Conservation (phyloP, 2,888 invertebrate species). For the Carabus problematicus region DNA sequence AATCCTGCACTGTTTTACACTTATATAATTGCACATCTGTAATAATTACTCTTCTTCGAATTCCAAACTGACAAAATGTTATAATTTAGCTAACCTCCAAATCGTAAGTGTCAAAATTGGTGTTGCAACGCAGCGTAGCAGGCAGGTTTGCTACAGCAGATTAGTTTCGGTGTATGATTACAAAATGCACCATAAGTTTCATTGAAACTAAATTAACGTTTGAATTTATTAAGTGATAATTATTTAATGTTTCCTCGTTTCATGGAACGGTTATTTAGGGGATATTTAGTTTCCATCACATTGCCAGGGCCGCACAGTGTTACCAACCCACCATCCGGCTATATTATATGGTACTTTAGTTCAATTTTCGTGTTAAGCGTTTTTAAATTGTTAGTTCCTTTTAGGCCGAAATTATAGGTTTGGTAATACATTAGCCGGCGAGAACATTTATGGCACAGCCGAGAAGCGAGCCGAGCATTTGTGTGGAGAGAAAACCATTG, state of each 20-base stretch:
- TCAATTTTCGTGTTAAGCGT: constrained; percentile 42
- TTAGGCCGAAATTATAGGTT: constrained; percentile 39
- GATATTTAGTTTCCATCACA: constrained; percentile 29
- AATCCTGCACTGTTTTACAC: too few relatives aligned
- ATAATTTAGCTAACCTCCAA: too few relatives aligned
- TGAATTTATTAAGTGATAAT: constrained; percentile 39
- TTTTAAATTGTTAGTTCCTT: constrained; percentile 43
- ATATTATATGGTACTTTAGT: constrained; percentile 41
- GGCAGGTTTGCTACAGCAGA: too few relatives aligned
- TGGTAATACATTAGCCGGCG: constrained; percentile 34
- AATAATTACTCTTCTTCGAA: too few relatives aligned
- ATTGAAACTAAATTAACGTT: too few relatives aligned
- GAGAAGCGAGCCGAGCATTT: neutral
- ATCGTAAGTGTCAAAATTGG: too few relatives aligned
- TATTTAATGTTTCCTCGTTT: constrained; percentile 25
- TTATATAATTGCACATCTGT: too few relatives aligned
- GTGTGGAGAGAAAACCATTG: neutral
- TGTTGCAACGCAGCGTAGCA: too few relatives aligned
- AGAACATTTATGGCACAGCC: too few relatives aligned
- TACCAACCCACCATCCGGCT: neutral
- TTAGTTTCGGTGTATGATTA: too few relatives aligned
- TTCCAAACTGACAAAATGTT: too few relatives aligned
- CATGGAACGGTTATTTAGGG: constrained; percentile 32
- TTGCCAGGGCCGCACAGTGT: neutral
- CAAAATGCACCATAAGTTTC: too few relatives aligned